Evolutionary conservation across 2,113 vertebrate genomes (phyloP).

Genomic region (Phalacrocorax carbo): DNA sequence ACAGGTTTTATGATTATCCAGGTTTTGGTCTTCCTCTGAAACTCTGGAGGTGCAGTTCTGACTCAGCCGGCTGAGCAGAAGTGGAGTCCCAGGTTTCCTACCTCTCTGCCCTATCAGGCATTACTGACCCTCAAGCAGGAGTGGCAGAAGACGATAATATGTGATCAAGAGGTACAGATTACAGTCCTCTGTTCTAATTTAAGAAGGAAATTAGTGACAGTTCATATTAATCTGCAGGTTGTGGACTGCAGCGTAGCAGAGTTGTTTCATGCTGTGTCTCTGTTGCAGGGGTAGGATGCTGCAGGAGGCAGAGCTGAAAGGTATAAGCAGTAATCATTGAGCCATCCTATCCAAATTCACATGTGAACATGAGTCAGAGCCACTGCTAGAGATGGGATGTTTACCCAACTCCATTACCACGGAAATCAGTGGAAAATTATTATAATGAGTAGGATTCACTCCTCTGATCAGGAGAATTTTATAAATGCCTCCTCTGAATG

Average conservation of each 20-base stretch:
- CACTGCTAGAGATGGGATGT: not conserved
- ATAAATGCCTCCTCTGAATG: not conserved
- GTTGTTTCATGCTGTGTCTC: not conserved
- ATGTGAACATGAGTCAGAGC: not conserved
- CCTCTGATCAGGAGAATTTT: not conserved
- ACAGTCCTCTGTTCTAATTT: not conserved
- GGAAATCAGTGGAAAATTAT: not conserved
- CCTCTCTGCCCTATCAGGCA: not conserved
- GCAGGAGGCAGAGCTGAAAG: not conserved
- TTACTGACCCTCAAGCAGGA: not conserved
- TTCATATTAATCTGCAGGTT: not conserved
- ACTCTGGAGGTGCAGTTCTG: not conserved
- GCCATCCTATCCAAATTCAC: not conserved
- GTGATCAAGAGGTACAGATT: not conserved
- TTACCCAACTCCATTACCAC: not conserved
- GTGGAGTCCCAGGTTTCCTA: not conserved
- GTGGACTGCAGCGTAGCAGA: fast-evolving
- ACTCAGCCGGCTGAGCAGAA: not conserved
- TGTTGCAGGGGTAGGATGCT: not conserved
- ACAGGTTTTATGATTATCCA: not conserved
- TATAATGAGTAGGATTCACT: not conserved
- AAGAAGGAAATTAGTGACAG: not conserved
- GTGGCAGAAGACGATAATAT: not conserved
- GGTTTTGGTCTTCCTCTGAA: not conserved
- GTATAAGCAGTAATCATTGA: not conserved